These are phyloP conservation scores for Macrocentrus cingulum DNA, from an alignment of 1,140 invertebrate species.

Conservation along the genomic window DNA sequence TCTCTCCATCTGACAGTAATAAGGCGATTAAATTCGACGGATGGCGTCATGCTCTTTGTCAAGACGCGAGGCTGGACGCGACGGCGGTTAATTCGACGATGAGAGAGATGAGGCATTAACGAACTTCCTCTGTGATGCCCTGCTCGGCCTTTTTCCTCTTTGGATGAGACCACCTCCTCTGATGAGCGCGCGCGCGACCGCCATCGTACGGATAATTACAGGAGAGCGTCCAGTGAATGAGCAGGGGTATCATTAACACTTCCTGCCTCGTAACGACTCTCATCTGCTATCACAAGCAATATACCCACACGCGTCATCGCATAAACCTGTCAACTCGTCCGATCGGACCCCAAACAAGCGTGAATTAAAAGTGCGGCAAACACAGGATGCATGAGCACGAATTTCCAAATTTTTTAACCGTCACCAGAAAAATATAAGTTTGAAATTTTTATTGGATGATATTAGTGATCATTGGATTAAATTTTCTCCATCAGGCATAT, in stretches of 20 bases:
- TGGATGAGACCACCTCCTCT: neutral
- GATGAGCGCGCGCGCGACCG: neutral
- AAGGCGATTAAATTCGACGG: slow-evolving; percentile 1
- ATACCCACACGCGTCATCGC: slow-evolving; percentile 44
- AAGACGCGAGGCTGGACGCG: neutral
- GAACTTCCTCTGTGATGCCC: slow-evolving; percentile 11
- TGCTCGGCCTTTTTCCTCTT: neutral
- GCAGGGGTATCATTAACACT: slow-evolving; percentile 59
- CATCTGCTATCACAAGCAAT: slow-evolving; percentile 44
- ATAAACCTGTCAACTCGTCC: slow-evolving; percentile 50
- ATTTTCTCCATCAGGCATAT: too few relatives aligned
- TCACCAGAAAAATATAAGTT: too few relatives aligned
- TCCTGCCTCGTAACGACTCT: slow-evolving; percentile 57
- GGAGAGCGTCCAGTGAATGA: slow-evolving; percentile 54
- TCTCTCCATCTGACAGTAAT: neutral
- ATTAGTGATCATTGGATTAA: too few relatives aligned
- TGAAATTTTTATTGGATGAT: too few relatives aligned
- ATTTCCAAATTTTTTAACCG: too few relatives aligned
- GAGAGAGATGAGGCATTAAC: slow-evolving; percentile 12
- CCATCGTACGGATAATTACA: slow-evolving; percentile 52
- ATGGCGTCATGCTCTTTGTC: neutral
- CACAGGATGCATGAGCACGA: neutral
- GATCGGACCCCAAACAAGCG: slow-evolving; percentile 34
- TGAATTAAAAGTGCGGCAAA: neutral
- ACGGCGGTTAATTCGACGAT: slow-evolving; percentile 27